Conservation (phyloP, 2,888 invertebrate species). For the Hypsopygia costalis region DNA sequence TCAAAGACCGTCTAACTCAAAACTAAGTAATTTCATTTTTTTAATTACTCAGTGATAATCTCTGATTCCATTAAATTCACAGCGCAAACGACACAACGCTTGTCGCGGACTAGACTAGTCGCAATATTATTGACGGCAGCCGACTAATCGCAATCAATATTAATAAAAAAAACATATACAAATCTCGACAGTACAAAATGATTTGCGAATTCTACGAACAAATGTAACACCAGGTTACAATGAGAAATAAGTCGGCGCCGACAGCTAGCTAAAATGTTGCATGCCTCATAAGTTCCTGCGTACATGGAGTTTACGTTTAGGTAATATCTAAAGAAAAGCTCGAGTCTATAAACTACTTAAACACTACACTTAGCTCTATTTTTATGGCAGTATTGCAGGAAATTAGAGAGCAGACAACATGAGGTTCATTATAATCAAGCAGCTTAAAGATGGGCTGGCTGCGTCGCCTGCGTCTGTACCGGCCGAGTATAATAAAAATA, state of each 20-base stretch:
- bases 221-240: slow-evolving; percentile 22
- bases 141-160: slow-evolving; percentile 19
- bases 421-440: slow-evolving; percentile 64
- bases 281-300: slow-evolving; percentile 58
- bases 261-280: slow-evolving; percentile 29
- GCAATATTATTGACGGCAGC: slow-evolving; percentile 3
- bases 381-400: slow-evolving; percentile 68
- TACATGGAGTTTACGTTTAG: slow-evolving; percentile 33
- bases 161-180: no score
- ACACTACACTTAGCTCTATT: slow-evolving; percentile 47
- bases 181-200: slow-evolving; percentile 1
- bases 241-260: slow-evolving; percentile 23
- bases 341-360: slow-evolving; percentile 40
- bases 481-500: background rate
- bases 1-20: slow-evolving; percentile 7
- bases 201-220: slow-evolving; percentile 12
- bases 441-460: slow-evolving; percentile 49
- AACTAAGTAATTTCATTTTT: slow-evolving; percentile 13
- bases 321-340: slow-evolving; percentile 31
- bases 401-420: slow-evolving; percentile 63
- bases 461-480: slow-evolving; percentile 29
- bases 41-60: slow-evolving; percentile 22
- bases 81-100: slow-evolving; percentile 3
- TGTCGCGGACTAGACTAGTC: slow-evolving; percentile 8
- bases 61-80: slow-evolving; percentile 23